Conservation (phyloP, 2,888 invertebrate species). For the Scaptomyza caliginosa region DNA sequence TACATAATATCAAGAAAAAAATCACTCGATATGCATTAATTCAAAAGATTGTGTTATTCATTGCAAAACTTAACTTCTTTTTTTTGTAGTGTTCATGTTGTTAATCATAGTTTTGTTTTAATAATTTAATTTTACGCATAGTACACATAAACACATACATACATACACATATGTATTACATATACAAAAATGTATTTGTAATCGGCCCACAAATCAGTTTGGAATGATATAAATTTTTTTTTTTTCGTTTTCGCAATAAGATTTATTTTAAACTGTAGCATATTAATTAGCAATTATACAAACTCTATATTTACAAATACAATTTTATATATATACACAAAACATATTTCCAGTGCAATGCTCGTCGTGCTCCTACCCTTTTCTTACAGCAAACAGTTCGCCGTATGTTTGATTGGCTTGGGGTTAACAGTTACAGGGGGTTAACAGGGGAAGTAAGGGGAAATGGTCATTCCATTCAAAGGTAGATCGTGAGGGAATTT, state of each 20-base stretch:
- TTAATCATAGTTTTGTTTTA: conserved; percentile 46
- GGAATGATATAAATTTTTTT: conserved; percentile 50
- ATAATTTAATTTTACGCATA: conserved; percentile 44
- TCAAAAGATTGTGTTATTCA: conserved; percentile 27
- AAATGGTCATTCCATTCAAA: background rate
- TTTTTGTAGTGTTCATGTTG: conserved; percentile 27
- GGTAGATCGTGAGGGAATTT: background rate
- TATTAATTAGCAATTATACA: conserved; percentile 46
- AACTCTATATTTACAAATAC: conserved; percentile 39
- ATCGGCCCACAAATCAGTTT: conserved; percentile 44
- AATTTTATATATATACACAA: conserved; percentile 21
- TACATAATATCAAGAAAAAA: background rate
- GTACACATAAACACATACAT: background rate
- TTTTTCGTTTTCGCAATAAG: conserved; percentile 55
- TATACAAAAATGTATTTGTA: conserved; percentile 47
- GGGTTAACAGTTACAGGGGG: no score
- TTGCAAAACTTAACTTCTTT: conserved; percentile 14
- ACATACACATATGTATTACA: conserved; percentile 6
- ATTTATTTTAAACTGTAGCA: conserved; percentile 47
- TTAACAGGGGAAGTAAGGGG: background rate
- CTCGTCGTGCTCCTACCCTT: background rate
- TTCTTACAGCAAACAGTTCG: no score
- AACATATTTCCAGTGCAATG: conserved; percentile 14
- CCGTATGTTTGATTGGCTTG: no score
- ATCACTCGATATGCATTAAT: background rate